Conservation (phyloP, 2,113 vertebrate species). For the Hippocampus comes region DNA sequence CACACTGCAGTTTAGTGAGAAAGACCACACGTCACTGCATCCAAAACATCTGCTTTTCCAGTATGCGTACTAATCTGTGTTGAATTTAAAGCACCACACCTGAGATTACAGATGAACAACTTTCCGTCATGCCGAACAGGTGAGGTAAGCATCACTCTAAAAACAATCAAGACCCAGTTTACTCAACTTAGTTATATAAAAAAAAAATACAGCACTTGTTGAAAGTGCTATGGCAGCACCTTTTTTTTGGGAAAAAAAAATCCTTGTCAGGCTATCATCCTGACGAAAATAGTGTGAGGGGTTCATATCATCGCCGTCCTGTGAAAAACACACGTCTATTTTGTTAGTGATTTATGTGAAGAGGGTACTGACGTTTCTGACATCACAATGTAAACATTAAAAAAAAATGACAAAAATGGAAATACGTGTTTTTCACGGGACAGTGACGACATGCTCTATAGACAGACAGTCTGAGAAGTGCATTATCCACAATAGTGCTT, state of each 20-base stretch:
- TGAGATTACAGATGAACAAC: constrained; percentile 14
- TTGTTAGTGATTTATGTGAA: too few species aligned
- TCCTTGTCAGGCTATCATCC: constrained; percentile 11
- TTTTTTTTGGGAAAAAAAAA: constrained; percentile 7
- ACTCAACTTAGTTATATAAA: neutral
- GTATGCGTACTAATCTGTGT: neutral
- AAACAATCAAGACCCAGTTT: constrained; percentile 41
- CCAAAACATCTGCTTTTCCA: constrained; percentile 45
- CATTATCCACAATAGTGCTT: constrained; percentile 14
- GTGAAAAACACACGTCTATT: too few species aligned
- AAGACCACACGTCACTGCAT: constrained; percentile 42
- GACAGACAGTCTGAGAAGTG: constrained; percentile 21
- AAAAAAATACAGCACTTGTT: neutral
- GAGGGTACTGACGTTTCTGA: too few species aligned
- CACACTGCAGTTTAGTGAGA: constrained; percentile 26
- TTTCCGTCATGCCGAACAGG: constrained; percentile 34
- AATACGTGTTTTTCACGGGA: too few species aligned
- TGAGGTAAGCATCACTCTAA: constrained; percentile 30
- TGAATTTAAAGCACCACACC: neutral
- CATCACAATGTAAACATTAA: too few species aligned
- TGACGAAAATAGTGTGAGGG: neutral
- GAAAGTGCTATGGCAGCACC: constrained; percentile 22
- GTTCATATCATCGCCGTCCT: neutral
- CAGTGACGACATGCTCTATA: neutral
- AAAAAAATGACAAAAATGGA: too few species aligned